Evolutionary conservation across 1,140 invertebrate species (phyloP), one percentile per base, ranked within the genome.

Genomic region (Bicyclus anynana): DNA sequence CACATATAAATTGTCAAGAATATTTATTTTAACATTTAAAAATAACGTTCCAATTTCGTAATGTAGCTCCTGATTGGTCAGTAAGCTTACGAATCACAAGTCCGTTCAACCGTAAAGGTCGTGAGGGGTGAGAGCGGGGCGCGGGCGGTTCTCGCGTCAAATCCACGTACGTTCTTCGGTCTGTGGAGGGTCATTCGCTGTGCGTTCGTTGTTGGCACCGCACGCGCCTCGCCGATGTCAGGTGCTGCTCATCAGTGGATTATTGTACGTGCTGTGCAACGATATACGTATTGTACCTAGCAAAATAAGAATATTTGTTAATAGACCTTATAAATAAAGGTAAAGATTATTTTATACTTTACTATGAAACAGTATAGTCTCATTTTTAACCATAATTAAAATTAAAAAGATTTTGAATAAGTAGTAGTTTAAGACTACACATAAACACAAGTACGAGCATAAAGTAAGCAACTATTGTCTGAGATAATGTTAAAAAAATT

Each of bases 201-300:
- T 59, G 40, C 59, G 59, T 4, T 74, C 77, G 52, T 53, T 65
- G 65, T 66, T 65, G 38, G 62, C 38, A 16, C 56, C 57, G 54
- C 60, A 63, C 74, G 74, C 67, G 59, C 72, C 67, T 2, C 79
- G 70, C 51, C 80, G 63, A 48, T 82, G 83, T 86, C 81, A 86
- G 72, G 77, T 72, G 12, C 72, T 76, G 38, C 63, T 76, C 69
- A 81, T 62, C 72, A 81, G 37, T 12, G 80, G 80, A 53, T 85
- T 84, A 62, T 87, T 88, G 69, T 86, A 88, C 40, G 79, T 86
- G 83, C 85, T 88, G 59, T 86, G 74, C 74, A 86, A 77, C 53
- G 85, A 88, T 51, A 88, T 84, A 50, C 85, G 77, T 42, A 88
- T 85, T 6, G 85, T 88, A 69, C 85, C 85, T 87, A 67, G 5